Evolutionary conservation across 1,140 invertebrate genomes (phyloP).

Genomic region (Caerostris darwini): DNA sequence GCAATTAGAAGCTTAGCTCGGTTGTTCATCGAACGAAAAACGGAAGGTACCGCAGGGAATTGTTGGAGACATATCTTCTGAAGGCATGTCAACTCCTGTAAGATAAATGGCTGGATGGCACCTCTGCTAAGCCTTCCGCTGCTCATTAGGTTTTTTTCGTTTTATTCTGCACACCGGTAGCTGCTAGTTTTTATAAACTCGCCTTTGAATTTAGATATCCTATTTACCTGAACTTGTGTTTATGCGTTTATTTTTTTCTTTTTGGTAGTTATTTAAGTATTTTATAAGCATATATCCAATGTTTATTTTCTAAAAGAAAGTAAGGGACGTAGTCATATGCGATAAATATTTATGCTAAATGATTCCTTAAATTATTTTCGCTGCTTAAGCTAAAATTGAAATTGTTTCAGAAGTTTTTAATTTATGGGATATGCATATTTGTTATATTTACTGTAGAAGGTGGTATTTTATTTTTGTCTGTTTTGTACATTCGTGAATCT

Average conservation of each 20-base stretch:
- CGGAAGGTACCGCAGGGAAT: constrained; percentile 38
- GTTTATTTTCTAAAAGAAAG: too few relatives aligned
- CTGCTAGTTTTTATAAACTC: neutral
- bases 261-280: neutral
- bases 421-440: too few relatives aligned
- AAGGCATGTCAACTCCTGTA: constrained; percentile 25
- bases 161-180: neutral
- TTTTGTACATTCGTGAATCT: too few relatives aligned
- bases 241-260: neutral
- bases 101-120: constrained; percentile 56
- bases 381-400: too few relatives aligned
- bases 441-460: too few relatives aligned
- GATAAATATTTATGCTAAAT: too few relatives aligned
- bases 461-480: too few relatives aligned
- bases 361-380: too few relatives aligned
- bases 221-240: neutral
- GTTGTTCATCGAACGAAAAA: constrained; percentile 49
- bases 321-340: too few relatives aligned
- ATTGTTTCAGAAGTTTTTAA: too few relatives aligned
- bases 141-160: constrained; percentile 50
- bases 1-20: constrained; percentile 35
- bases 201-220: neutral
- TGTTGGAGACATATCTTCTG: constrained; percentile 44
- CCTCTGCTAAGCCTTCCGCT: constrained; percentile 24
- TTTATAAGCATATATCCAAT: neutral